Base-by-base conservation (phyloP, 2,888 invertebrate species). In the Cyclophora punctaria region DNA sequence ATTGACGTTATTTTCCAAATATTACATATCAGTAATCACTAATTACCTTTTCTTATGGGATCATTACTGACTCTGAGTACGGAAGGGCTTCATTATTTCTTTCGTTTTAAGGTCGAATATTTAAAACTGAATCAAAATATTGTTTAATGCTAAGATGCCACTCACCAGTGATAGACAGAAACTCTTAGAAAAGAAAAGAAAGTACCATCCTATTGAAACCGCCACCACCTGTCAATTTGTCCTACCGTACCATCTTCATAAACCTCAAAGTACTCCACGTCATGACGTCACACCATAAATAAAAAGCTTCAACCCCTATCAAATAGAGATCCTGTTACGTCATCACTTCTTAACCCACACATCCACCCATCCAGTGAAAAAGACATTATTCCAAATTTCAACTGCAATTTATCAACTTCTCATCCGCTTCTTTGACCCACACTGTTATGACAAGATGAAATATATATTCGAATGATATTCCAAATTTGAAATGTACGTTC, bases 361-460 rank as follows among this genome's bases (percentile, higher is more conserved):
- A 49, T 51, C 5, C 37, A 37, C 37, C 37, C 37, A 37, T 37
- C 37, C 83, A 77, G 79, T 85, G 87, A 87, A 87, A 87, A 85
- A 88, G 87, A 88, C 87, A 88, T 88, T 86, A 87, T 85, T 71
- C 81, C 78, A 78, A 82, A 83, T 87, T 85, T 78, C 75, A 84
- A 84, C 74, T 80, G 82, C 85, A 85, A 88, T 88, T 84, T 85
- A 88, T 88, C 88, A 86, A 80, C 66, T 71, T 68, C 68, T 71
- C 80, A 82, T 80, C 83, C 81, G 64, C 68, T 74, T 75, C 80
- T 85, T 83, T 84, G 84, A 84, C 83, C 83, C 82, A 78, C 79
- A 71, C 72, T 88, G 84, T 88, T 88, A 86, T 88, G 88, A 88
- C 88, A 87, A 79, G 82, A 86, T 87, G 84, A 87, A 80, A 77